Conservation (phyloP, 92 coral and sea anemone species). For the Chrysogorgia sp. region DNA sequence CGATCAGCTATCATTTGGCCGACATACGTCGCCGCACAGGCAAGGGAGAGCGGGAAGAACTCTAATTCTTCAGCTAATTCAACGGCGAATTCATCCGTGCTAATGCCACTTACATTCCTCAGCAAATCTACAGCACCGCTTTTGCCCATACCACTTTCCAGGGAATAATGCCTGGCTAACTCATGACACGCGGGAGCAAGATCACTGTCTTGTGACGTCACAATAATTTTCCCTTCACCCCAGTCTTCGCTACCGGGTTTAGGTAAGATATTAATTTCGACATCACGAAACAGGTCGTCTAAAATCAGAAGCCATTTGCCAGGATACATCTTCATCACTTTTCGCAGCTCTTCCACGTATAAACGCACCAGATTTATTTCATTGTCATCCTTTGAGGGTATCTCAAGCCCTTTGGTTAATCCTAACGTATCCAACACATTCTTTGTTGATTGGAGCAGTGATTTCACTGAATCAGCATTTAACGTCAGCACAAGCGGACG, state of each 20-base stretch:
- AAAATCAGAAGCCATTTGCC: constrained; percentile 77
- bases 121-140: constrained; percentile 66
- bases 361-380: constrained; percentile 30
- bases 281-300: constrained; percentile 72
- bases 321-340: constrained; percentile 38
- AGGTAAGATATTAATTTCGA: constrained; percentile 79
- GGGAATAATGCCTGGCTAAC: constrained; percentile 58
- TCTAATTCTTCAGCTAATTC: constrained; percentile 57
- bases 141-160: constrained; percentile 73
- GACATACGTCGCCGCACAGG: constrained; percentile 89
- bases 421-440: constrained; percentile 42
- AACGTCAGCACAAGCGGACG: constrained; percentile 71
- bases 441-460: constrained; percentile 67
- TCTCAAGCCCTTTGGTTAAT: constrained; percentile 27
- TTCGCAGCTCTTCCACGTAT: constrained; percentile 57
- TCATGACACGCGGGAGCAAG: constrained; percentile 67
- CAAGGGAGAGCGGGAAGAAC: constrained; percentile 80
- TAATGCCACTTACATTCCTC: constrained; percentile 58
- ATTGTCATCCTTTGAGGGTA: constrained; percentile 21
- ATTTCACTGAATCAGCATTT: constrained; percentile 68
- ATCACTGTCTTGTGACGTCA: constrained; percentile 80
- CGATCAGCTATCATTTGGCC: constrained; percentile 79
- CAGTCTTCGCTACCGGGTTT: constrained; percentile 70
- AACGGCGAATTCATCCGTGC: constrained; percentile 47
- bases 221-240: constrained; percentile 80